Percentiles rank a stretch among this genome's conserved stretches.
phyloP scores from a whole-genome alignment of 2,113 vertebrate genomes.

The Phylloscopus trochiloides region DNA sequence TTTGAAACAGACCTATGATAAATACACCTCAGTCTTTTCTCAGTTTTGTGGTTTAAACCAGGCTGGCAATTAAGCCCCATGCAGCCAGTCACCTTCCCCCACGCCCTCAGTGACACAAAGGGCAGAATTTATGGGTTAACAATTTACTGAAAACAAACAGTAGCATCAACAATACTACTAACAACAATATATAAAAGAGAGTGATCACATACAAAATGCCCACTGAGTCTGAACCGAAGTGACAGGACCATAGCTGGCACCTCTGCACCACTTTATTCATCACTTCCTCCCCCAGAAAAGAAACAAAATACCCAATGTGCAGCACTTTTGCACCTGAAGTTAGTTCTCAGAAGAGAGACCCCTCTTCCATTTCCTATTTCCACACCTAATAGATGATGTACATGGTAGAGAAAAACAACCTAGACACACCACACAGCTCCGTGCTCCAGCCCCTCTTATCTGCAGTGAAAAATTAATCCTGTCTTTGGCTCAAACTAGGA shows the following conservation, averaged over 20 bases:
- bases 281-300: rapidly evolving
- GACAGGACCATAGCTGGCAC: neutral
- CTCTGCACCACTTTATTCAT: neutral
- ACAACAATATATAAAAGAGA: neutral
- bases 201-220: neutral
- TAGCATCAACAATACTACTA: neutral
- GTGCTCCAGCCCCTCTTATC: no score
- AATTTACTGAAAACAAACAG: neutral
- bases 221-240: neutral
- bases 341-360: neutral
- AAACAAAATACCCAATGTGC: neutral
- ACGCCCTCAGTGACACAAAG: neutral
- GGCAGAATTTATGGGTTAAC: neutral
- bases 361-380: neutral
- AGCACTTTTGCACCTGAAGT: neutral
- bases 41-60: neutral
- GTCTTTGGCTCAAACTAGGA: neutral
- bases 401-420: neutral
- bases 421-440: no score
- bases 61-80: neutral
- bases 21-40: neutral
- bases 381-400: no score
- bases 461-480: neutral
- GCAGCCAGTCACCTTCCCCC: neutral
- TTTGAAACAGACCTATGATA: neutral